phyloP scores from a whole-genome alignment of 2,888 invertebrate genomes.

The Drosophila barbarae region DNA sequence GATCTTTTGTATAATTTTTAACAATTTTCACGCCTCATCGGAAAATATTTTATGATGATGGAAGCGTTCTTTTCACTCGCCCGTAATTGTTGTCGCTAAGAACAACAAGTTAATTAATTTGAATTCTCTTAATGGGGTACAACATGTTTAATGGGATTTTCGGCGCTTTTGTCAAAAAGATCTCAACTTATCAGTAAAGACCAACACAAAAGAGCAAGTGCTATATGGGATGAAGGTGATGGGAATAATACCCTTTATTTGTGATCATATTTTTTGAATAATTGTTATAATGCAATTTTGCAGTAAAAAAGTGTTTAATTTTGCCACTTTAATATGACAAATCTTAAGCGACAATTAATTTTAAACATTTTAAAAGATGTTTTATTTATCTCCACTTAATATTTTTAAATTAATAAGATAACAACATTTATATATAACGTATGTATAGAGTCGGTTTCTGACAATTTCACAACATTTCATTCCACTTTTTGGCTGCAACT shows the following conservation, averaged over 20 bases:
- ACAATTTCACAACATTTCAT: constrained; percentile 3
- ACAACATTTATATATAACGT: neutral
- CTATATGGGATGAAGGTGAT: neutral
- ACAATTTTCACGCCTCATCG: constrained; percentile 72
- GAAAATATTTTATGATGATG: constrained; percentile 71
- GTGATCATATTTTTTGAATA: neutral
- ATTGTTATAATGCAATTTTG: neutral
- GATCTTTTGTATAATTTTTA: constrained; percentile 59
- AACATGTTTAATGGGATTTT: constrained; percentile 71
- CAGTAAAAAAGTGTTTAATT: neutral
- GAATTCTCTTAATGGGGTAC: constrained; percentile 70
- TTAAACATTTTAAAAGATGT: neutral
- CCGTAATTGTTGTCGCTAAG: constrained; percentile 69
- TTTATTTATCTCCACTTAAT: neutral
- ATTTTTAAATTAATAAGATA: neutral
- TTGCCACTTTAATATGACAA: neutral
- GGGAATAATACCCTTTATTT: constrained; percentile 4
- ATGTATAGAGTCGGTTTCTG: neutral
- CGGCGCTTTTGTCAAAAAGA: constrained; percentile 62
- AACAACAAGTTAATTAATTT: constrained; percentile 75
- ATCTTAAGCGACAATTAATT: neutral
- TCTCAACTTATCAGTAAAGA: constrained; percentile 7
- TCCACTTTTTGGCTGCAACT: constrained; percentile 60
- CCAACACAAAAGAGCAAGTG: neutral
- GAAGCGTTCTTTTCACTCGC: constrained; percentile 73